Evolutionary conservation across 1,140 invertebrate genomes (phyloP).

Genomic region (Druon quercuslanigerum): DNA sequence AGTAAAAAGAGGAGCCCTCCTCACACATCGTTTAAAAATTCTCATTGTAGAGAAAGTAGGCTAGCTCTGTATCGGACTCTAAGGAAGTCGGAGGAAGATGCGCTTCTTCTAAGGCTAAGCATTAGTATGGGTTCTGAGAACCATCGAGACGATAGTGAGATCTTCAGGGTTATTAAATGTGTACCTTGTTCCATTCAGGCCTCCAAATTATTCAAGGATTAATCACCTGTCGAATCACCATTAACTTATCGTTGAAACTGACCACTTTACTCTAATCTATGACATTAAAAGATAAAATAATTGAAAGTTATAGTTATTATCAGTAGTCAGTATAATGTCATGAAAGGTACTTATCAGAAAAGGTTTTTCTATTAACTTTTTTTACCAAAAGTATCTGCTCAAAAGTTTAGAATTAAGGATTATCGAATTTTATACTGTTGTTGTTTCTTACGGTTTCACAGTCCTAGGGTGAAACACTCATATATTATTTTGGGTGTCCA

Average conservation of each 20-base stretch:
- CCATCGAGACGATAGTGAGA: neutral
- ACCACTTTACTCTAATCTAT: neutral
- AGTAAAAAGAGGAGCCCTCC: constrained; percentile 46
- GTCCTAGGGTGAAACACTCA: too few relatives aligned
- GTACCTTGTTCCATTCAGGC: neutral
- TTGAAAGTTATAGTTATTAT: neutral
- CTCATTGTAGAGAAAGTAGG: constrained; percentile 73
- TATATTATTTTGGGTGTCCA: too few relatives aligned
- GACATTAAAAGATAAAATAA: neutral
- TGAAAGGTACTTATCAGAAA: too few relatives aligned
- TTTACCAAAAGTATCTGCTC: too few relatives aligned
- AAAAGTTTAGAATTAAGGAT: too few relatives aligned
- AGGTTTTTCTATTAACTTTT: too few relatives aligned
- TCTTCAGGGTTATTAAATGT: constrained; percentile 2
- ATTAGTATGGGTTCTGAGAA: neutral
- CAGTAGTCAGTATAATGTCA: too few relatives aligned
- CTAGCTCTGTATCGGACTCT: constrained; percentile 55
- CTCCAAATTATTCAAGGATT: neutral
- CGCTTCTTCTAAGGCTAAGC: constrained; percentile 34
- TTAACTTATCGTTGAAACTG: neutral
- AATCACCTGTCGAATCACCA: neutral
- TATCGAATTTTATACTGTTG: too few relatives aligned
- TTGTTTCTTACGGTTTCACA: too few relatives aligned
- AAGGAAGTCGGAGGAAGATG: constrained; percentile 46
- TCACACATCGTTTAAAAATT: constrained; percentile 64